phyloP scores from a whole-genome alignment of 2,113 vertebrate genomes.

The Callionymus lyra region DNA sequence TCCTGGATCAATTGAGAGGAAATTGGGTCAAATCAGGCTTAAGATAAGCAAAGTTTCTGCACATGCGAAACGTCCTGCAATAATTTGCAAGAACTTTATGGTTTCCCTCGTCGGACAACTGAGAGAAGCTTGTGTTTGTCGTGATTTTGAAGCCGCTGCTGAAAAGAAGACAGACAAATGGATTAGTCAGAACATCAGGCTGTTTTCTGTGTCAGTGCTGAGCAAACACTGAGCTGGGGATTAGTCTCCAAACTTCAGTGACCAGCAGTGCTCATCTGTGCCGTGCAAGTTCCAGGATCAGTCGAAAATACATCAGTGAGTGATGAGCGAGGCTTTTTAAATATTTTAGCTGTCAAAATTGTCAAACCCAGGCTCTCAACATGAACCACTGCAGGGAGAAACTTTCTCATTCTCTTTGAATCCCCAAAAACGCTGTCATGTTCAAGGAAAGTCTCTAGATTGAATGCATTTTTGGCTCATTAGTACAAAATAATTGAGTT shows the following conservation, averaged over 20 bases:
- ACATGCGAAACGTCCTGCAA: not conserved
- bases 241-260: slow-evolving; percentile 1
- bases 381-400: no score
- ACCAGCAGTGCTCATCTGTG: not conserved
- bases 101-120: not conserved
- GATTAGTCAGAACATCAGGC: slow-evolving; percentile 1
- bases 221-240: slow-evolving; percentile 1
- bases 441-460: no score
- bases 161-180: not conserved
- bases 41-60: not conserved
- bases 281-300: not conserved
- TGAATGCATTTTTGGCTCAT: no score
- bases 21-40: not conserved
- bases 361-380: no score
- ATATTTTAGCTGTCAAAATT: no score
- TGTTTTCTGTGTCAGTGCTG: not conserved
- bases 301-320: not conserved
- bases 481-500: no score
- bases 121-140: not conserved
- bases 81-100: not conserved
- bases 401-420: no score
- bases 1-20: not conserved
- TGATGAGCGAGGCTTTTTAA: no score
- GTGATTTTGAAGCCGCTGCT: not conserved
- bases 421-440: no score